Evolutionary conservation across 2,113 vertebrate species (phyloP).

Genomic region (Dromaius novaehollandiae): DNA sequence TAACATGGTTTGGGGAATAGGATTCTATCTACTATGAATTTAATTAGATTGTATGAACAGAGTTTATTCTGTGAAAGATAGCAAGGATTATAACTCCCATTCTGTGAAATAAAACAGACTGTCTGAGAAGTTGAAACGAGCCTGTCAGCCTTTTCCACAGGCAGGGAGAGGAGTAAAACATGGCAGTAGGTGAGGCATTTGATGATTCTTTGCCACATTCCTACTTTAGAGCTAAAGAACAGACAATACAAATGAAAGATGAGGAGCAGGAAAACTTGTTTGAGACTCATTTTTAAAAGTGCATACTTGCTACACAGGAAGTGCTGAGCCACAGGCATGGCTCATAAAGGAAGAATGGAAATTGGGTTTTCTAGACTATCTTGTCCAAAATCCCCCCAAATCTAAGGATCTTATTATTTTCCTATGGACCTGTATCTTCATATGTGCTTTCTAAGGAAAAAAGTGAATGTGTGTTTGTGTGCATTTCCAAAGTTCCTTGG

Average conservation of each 20-base stretch:
- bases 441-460: neutral
- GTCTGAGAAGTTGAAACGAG: neutral
- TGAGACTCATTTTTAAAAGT: neutral
- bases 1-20: neutral
- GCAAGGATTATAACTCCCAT: neutral
- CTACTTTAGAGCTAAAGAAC: neutral
- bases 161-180: neutral
- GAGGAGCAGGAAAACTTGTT: neutral
- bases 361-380: fast-evolving
- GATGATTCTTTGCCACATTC: neutral
- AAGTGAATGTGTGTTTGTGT: fast-evolving
- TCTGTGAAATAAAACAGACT: neutral
- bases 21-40: neutral
- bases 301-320: fast-evolving
- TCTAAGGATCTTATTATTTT: neutral
- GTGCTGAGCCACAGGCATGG: fast-evolving
- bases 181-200: neutral
- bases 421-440: neutral
- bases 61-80: neutral
- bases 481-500: neutral
- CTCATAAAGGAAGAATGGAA: neutral
- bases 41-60: neutral
- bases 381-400: neutral
- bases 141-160: neutral
- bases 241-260: neutral